phyloP scores from a whole-genome alignment of 2,888 invertebrate species.

The Catocala sponsa region DNA sequence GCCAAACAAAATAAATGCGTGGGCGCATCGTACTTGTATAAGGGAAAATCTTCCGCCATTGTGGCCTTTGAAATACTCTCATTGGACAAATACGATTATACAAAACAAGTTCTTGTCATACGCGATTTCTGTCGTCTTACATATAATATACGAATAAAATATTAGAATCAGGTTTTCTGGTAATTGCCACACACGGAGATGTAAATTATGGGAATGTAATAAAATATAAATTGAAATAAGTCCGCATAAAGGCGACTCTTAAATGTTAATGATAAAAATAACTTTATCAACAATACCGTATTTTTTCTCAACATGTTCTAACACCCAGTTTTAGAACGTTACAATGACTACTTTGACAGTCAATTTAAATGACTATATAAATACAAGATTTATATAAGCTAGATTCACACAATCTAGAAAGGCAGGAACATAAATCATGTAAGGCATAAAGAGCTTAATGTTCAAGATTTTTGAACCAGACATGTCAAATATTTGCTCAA shows the following conservation, averaged over 20 bases:
- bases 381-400: conserved; percentile 5
- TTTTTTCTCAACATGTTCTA: conserved; percentile 9
- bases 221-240: conserved; percentile 22
- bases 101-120: conserved; percentile 38
- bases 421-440: conserved; percentile 24
- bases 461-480: conserved; percentile 30
- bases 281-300: conserved; percentile 20
- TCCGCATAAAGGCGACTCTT: conserved; percentile 16
- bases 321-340: background rate
- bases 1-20: conserved; percentile 34
- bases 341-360: conserved; percentile 3
- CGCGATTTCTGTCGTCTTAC: conserved; percentile 23
- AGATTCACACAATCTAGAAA: conserved; percentile 17
- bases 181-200: conserved; percentile 41
- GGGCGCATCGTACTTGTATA: conserved; percentile 47
- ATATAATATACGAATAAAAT: conserved; percentile 14
- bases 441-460: conserved; percentile 23
- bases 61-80: conserved; percentile 30
- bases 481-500: conserved; percentile 39
- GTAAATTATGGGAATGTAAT: conserved; percentile 27
- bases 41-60: conserved; percentile 41
- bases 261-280: conserved; percentile 23
- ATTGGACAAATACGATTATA: conserved; percentile 40
- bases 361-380: conserved; percentile 2
- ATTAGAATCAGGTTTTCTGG: conserved; percentile 32